phyloP scores from a whole-genome alignment of 2,113 vertebrate species.

The Geococcyx californianus region DNA sequence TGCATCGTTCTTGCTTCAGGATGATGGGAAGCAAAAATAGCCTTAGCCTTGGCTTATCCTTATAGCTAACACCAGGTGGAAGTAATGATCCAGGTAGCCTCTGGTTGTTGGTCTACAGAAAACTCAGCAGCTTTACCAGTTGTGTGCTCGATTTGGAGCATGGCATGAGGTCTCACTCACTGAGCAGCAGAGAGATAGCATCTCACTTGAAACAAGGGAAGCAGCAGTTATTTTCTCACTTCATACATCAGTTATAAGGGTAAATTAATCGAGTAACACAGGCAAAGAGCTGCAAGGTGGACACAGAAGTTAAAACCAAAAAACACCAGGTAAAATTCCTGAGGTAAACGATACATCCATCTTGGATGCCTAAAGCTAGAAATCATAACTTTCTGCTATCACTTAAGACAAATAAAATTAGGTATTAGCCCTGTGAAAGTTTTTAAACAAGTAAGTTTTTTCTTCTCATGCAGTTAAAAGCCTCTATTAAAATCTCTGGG shows the following conservation, averaged over 20 bases:
- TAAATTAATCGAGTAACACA: background rate
- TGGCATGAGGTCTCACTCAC: background rate
- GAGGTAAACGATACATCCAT: background rate
- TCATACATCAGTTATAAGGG: background rate
- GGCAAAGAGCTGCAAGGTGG: background rate
- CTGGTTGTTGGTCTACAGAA: background rate
- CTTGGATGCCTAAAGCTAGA: background rate
- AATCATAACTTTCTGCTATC: background rate
- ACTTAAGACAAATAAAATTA: background rate
- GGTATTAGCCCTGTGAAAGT: background rate
- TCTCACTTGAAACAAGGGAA: background rate
- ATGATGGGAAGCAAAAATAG: background rate
- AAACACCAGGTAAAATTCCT: background rate
- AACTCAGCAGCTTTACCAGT: background rate
- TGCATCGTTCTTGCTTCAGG: background rate
- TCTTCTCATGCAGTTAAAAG: background rate
- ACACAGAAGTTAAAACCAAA: background rate
- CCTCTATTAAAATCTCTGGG: background rate
- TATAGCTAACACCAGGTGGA: background rate
- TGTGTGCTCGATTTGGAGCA: fast-evolving
- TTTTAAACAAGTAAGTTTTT: background rate
- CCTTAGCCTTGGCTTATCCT: background rate
- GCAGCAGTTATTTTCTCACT: background rate
- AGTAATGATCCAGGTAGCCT: background rate
- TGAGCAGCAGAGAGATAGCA: background rate